Base-by-base conservation (phyloP, 2,888 invertebrate genomes). In the Alloplasta piceator region DNA sequence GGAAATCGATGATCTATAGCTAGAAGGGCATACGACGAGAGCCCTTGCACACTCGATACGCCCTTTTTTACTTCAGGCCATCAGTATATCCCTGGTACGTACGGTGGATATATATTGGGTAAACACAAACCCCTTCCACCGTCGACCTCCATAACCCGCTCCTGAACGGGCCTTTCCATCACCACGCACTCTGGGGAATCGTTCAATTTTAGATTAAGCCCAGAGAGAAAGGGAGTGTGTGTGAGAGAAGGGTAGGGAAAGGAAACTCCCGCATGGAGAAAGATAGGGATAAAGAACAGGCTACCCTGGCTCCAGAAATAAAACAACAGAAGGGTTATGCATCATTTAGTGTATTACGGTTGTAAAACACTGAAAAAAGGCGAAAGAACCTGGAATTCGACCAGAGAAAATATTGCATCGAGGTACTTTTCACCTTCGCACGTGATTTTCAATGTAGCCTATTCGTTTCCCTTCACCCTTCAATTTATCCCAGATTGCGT, bases 201-300 rank as follows among this genome's bases (percentile, higher is more conserved):
- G 87, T 89, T 89, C 88, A 89, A 88, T 90, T 90, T 87, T 86
- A 88, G 86, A 87, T 87, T 85, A 86, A 87, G 82, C 86, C 84
- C 73, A 82, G 77, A 78, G 71, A 75, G 82, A 80, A 82, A 80
- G 79, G 82, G 83, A 67, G 78, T 76, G 78, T 50, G 67, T n/a
- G 43, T 9, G 72, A 58, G 50, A 79, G 67, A 36, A 16, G 10
- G 36, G 9, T 5, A 72, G 52, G 74, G 43, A 56, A 63, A 50
- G 68, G 55, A 71, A 41, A 61, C 10, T 41, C 41, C 48, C 58
- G 48, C 50, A 38, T 70, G 72, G 14, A 52, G 36, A 52, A 16
- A 68, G 72, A 80, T 72, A 66, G 72, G 58, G 63, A 64, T 61
- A 55, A 76, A 80, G 75, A 67, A 80, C 52, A 66, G 36, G 67